Evolutionary conservation across 2,797 vertebrate species (phyloP), one percentile per base, ranked within the genome.

Genomic region (Anguilla anguilla): DNA sequence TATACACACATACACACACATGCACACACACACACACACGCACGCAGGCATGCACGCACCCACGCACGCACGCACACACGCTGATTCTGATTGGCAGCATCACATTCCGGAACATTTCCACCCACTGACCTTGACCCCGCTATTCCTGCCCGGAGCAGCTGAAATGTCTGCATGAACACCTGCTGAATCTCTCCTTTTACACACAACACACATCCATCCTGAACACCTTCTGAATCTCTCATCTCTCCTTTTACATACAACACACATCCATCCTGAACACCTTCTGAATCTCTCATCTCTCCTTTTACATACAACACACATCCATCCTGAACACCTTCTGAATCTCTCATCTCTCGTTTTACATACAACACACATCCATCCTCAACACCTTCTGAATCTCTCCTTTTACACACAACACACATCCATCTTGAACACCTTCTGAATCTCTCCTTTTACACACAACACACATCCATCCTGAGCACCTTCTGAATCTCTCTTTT

Each of bases 11-110:
- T n/a, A n/a, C n/a, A n/a, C 35, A 35, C 0, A 1, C 35, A 35
- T 35, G 35, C 35, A 64, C 17, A 64, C 19, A 64, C 15, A 64
- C 55, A 57, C 55, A 57, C 4, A 5, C 55, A 57, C 15, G 15
- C 55, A 19, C n/a, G n/a, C n/a, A n/a, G n/a, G n/a, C n/a, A n/a
- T n/a, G n/a, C 25, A 22, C 1, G 25, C 67, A 69, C n/a, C 9
- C 25, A 69, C n/a, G n/a, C 25, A 22, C 1, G 6, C 67, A 69
- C n/a, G 28, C 25, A 69, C 0, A 10, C 25, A 28, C n/a, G 31
- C 7, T 28, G 86, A 3, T 85, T 0, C 89, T 90, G 92, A 91
- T 88, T 92, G 92, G 91, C 91, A 87, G 90, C 84, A 53, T 87
- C 87, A 89, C 61, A 86, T 82, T 81, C 86, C 88, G 49, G 31